A percentile compares a stretch with the other conserved stretches of the same genome.
Conservation (phyloP, 2,797 vertebrate genomes). For the Trachurus trachurus region DNA sequence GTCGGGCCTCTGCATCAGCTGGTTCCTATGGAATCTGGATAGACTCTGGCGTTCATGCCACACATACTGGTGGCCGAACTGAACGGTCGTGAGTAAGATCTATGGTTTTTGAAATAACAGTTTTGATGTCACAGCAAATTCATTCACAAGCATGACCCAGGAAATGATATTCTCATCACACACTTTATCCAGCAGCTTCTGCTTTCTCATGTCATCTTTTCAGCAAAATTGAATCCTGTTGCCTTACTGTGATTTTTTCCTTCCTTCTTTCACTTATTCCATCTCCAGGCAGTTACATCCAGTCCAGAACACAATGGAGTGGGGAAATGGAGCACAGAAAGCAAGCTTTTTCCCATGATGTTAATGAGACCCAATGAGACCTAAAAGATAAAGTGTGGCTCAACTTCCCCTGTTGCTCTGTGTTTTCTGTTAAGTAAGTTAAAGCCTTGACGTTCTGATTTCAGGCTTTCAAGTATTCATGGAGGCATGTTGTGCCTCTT, state of each 20-base stretch:
- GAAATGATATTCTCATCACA: too few relatives aligned
- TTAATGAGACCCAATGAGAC: constrained; percentile 35
- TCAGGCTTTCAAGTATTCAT: not conserved
- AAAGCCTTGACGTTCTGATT: not conserved
- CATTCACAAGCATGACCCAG: not conserved
- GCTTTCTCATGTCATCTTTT: too few relatives aligned
- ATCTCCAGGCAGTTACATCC: constrained; percentile 77
- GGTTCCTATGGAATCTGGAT: constrained; percentile 91
- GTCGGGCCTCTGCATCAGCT: constrained; percentile 91
- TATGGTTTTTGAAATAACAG: not conserved
- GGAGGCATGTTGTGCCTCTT: too few relatives aligned
- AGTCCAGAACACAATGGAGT: not conserved
- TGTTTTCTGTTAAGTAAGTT: not conserved
- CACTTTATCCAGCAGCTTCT: too few relatives aligned
- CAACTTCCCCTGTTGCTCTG: not conserved
- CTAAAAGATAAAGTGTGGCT: constrained; percentile 14
- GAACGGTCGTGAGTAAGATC: constrained; percentile 85
- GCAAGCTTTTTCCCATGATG: constrained; percentile 78
- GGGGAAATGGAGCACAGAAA: not conserved
- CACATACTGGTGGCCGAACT: constrained; percentile 87
- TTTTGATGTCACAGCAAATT: not conserved
- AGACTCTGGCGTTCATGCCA: constrained; percentile 86
- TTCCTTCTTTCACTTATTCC: not conserved
- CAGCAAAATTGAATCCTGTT: too few relatives aligned
- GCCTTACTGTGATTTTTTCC: not conserved